Base-by-base conservation (phyloP, 2,888 invertebrate genomes). In the Eristalis intricaria region DNA sequence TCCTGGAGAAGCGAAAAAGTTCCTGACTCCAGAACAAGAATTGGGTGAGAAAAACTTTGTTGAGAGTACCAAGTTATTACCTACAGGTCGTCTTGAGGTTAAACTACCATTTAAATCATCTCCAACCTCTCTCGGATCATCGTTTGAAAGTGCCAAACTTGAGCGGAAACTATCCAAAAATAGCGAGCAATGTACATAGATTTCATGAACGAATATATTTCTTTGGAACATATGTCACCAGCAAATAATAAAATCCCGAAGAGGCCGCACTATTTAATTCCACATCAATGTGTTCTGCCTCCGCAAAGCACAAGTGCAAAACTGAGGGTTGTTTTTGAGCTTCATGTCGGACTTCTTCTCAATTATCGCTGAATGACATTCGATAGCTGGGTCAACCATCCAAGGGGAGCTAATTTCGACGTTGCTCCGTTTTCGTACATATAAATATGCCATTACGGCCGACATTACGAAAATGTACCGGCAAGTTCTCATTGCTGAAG, bases 401-500 rank as follows among this genome's bases (percentile, higher is more conserved):
- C 71, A 70, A 70, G 58, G 66, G 23, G 43, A 83, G 29, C 76
- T 76, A 58, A 60, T 43, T 26, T 74, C 29, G 26, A 77, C 65
- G 58, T 68, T 64, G 65, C 65, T 71, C 65, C 69, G 66, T 22
- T 83, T 66, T 71, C 76, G 23, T 11, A 40, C 23, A 11, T 32
- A 64, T 11, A 76, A 23, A 2, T 70, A 56, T 26, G 26, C 68
- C 29, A 8, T 70, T 4, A 70, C 70, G 13, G 43, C 22, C 0
- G 68, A 68, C 29, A 26, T 56, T 4, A 26, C 38, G 7, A 68
- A 68, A 68, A 68, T 68, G 68, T 68, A 68, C 22, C 15, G 50
- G n/a, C 68, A 68, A 56, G 38, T 68, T 11, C 29, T 43, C 1
- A 29, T 68, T 32, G 50, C 15, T 10, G 26, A 22, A 7, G n/a